Percentiles rank a stretch among this genome's conserved stretches.
Conservation (phyloP, 2,888 invertebrate species). For the Harpagoxenus sublaevis region DNA sequence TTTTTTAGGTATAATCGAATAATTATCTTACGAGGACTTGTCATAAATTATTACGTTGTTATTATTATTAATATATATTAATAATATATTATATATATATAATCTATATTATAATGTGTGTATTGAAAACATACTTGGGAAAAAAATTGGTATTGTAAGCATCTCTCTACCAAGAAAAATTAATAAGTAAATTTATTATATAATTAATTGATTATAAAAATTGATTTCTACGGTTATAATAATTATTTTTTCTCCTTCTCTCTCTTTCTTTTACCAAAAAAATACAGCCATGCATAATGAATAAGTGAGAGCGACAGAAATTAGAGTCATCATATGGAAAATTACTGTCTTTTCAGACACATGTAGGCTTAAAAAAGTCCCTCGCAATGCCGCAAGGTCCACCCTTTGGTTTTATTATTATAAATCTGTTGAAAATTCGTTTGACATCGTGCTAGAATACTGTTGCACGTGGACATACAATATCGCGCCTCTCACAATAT, state of each 20-base stretch:
- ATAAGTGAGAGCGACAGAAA: neutral
- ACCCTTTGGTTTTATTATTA: neutral
- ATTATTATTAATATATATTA: conserved; percentile 7
- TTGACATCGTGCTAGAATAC: neutral
- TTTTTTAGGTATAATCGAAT: neutral
- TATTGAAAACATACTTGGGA: neutral
- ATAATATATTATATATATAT: too few relatives aligned
- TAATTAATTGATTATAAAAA: neutral
- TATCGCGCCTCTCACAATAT: neutral
- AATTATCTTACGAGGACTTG: neutral
- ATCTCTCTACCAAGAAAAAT: neutral
- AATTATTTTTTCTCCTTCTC: neutral
- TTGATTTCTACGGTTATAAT: neutral
- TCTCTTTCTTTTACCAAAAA: neutral
- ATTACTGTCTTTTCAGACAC: neutral
- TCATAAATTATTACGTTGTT: neutral
- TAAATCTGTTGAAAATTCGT: neutral
- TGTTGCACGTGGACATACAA: neutral
- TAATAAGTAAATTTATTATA: neutral
- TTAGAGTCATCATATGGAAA: neutral
- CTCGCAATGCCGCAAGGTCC: neutral
- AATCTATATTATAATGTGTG: neutral
- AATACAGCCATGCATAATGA: neutral
- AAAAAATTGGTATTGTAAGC: neutral
- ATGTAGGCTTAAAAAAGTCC: neutral